Base-by-base conservation (phyloP, 1,140 invertebrate species). In the Idris sp. region DNA sequence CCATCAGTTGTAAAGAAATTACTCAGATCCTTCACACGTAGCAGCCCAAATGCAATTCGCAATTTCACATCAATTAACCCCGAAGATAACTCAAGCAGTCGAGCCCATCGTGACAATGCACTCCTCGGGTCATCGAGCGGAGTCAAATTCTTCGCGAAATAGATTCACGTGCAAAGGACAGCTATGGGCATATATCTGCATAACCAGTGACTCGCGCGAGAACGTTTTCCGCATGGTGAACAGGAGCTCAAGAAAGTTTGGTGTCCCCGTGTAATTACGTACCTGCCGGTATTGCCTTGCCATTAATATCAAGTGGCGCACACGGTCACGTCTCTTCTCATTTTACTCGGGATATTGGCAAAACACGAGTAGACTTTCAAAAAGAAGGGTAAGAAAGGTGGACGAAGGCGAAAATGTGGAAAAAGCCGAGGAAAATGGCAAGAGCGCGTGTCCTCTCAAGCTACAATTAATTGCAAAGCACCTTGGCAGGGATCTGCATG, bases 391-490 rank as follows among this genome's bases (percentile, higher is more conserved):
- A 8, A 11, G 13, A 33, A 36, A 16, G 1, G 26, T 44, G 7
- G 26, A 11, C 40, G 15, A 11, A 46, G 16, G 36, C 25, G 30
- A 25, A 71, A 61, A 58, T 35, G 64, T 59, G 43, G 48, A 62
- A 56, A 61, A 62, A 61, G 71, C 40, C 35, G 11, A 40, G 44
- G 48, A 22, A 53, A 46, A 53, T 53, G 16, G 58, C 19, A 13
- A 40, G 33, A 33, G 49, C 10, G 46, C 69, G 69, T 65, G 53
- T 73, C 69, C 69, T 65, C 58, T 38, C 30, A 54, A 13, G 40
- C 58, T 40, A 77, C 79, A 79, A 83, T 83, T 83, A 83, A 83
- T 83, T 83, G 79, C 76, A 65, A 74, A 76, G 77, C 81, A 67
- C 61, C 77, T 65, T 48, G 74, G 35, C 46, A 40, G 54, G 79